Conservation (phyloP, 2,113 vertebrate genomes). For the Takifugu flavidus region DNA sequence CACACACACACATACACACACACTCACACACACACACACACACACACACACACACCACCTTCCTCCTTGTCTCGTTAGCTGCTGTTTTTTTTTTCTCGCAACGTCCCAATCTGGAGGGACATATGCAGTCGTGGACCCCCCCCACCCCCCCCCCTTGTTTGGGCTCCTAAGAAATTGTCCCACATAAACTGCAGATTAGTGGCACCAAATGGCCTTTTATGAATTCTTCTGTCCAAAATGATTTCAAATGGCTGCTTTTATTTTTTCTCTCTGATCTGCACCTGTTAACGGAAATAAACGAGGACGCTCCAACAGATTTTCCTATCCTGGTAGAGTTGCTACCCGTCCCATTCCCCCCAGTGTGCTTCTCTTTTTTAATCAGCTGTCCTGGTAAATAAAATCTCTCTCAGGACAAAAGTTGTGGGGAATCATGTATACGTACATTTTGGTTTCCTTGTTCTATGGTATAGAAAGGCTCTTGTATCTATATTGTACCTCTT, state of each 20-base stretch:
- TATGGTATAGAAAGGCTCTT: too few relatives aligned
- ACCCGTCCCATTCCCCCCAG: too few relatives aligned
- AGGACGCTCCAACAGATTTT: conserved; percentile 43
- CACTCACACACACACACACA: too few relatives aligned
- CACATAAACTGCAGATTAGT: conserved; percentile 69
- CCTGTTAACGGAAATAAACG: conserved; percentile 62
- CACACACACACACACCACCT: conserved; percentile 21
- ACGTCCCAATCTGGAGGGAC: conserved; percentile 68
- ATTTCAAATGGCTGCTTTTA: conserved; percentile 54
- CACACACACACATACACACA: conserved; percentile 1
- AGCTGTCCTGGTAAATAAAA: too few relatives aligned
- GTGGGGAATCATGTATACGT: too few relatives aligned
- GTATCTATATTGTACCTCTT: too few relatives aligned
- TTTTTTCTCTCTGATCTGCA: conserved; percentile 57
- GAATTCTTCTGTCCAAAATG: conserved; percentile 64
- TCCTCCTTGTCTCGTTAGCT: conserved; percentile 56
- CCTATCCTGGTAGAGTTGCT: background rate
- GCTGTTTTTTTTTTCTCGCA: conserved; percentile 52
- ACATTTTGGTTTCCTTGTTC: too few relatives aligned
- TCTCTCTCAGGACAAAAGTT: too few relatives aligned
- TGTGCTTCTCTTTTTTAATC: too few relatives aligned
- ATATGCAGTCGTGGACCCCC: conserved; percentile 50
- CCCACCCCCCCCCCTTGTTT: conserved; percentile 16
- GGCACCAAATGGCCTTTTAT: conserved; percentile 70
- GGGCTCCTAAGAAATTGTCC: conserved; percentile 63